These are phyloP conservation scores for Oophaga sylvatica DNA, from an alignment of 2,797 vertebrate species.

Conservation along the genomic window DNA sequence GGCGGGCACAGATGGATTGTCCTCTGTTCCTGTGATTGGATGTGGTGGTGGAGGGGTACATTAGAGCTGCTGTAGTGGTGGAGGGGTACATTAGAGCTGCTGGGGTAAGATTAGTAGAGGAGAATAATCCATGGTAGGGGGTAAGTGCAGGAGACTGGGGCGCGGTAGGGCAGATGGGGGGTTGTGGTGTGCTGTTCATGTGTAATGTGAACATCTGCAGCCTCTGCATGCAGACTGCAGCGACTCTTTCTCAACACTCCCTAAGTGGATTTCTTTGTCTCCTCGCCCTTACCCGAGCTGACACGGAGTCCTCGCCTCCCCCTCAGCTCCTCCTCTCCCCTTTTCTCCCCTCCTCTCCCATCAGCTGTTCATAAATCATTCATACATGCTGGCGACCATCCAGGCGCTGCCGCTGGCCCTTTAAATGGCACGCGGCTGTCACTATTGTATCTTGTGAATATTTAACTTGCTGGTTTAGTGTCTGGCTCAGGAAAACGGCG, in stretches of 20 bases:
- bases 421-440: slow-evolving; percentile 45
- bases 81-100: neutral
- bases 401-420: slow-evolving; percentile 39
- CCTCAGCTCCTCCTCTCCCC: neutral
- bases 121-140: neutral
- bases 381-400: slow-evolving; percentile 42
- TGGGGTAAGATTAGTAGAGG: neutral
- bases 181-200: neutral
- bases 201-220: neutral
- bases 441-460: neutral
- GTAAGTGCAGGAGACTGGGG: neutral
- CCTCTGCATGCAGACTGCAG: neutral
- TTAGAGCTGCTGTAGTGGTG: neutral
- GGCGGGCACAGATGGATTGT: neutral
- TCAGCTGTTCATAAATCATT: slow-evolving; percentile 62
- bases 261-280: slow-evolving; percentile 57
- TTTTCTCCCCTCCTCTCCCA: neutral
- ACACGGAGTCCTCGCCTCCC: slow-evolving; percentile 54
- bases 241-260: slow-evolving; percentile 45
- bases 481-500: neutral
- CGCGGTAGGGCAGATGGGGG: neutral
- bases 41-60: neutral
- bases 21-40: neutral
- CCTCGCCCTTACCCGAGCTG: slow-evolving; percentile 59
- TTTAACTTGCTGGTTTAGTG: neutral